Conservation (phyloP, 2,888 invertebrate species). For the Toxonevra muliebris region DNA sequence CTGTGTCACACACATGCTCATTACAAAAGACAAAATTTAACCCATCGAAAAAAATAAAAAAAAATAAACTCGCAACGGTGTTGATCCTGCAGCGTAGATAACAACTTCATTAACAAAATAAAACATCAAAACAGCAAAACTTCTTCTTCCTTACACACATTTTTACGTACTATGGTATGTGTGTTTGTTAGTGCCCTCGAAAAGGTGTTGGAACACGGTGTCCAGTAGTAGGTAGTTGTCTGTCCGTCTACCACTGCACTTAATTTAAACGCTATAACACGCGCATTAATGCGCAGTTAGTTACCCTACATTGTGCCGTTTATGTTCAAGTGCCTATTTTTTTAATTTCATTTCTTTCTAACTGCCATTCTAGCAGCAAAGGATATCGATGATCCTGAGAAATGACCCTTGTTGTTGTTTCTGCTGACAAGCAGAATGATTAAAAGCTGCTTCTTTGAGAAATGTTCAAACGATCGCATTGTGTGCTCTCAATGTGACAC, state of each 20-base stretch:
- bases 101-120: slow-evolving; percentile 45
- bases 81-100: slow-evolving; percentile 44
- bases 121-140: slow-evolving; percentile 41
- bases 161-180: not conserved
- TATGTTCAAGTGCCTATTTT: slow-evolving; percentile 1
- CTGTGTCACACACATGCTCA: slow-evolving; percentile 35
- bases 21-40: slow-evolving; percentile 15
- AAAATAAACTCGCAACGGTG: slow-evolving; percentile 32
- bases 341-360: not conserved
- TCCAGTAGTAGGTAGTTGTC: slow-evolving; percentile 1
- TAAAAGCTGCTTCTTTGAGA: slow-evolving; percentile 5
- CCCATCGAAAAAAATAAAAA: not conserved
- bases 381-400: slow-evolving; percentile 3
- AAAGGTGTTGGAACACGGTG: slow-evolving; percentile 41
- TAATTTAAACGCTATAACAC: slow-evolving; percentile 28
- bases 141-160: slow-evolving; percentile 25
- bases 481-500: slow-evolving; percentile 38
- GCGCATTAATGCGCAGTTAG: slow-evolving; percentile 21
- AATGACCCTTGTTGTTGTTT: slow-evolving; percentile 3
- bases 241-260: slow-evolving; percentile 13
- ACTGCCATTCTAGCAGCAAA: not conserved
- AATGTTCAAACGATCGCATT: too few relatives aligned
- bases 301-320: slow-evolving; percentile 11
- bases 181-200: slow-evolving; percentile 25
- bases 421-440: not conserved